Conservation (phyloP, 2,797 vertebrate species). For the Rhinatrema bivittatum region DNA sequence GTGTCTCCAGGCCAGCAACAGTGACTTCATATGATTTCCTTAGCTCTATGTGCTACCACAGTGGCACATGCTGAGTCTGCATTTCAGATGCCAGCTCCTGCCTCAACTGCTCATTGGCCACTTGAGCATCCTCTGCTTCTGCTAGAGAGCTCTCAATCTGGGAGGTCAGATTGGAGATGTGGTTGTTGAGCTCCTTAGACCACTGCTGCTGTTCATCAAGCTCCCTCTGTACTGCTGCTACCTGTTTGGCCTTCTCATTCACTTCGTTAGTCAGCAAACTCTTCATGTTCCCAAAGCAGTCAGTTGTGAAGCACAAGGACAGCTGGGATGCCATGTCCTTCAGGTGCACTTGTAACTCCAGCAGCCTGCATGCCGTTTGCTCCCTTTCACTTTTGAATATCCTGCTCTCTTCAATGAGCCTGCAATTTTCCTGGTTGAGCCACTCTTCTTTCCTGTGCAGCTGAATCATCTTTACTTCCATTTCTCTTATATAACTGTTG, state of each 20-base stretch:
- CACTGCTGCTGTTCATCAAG: conserved; percentile 35
- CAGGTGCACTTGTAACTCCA: conserved; percentile 59
- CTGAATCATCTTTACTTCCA: no score
- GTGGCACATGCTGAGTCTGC: conserved; percentile 67
- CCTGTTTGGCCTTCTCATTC: conserved; percentile 73
- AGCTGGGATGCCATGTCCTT: conserved; percentile 57
- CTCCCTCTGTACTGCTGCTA: conserved; percentile 69
- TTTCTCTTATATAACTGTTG: no score
- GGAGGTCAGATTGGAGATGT: neutral
- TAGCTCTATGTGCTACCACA: conserved; percentile 69
- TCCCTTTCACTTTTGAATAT: conserved; percentile 57
- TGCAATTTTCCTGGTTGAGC: conserved; percentile 69
- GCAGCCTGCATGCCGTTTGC: conserved; percentile 41
- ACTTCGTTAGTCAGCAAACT: conserved; percentile 70
- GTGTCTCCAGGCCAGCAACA: conserved; percentile 73
- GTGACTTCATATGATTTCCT: conserved; percentile 58
- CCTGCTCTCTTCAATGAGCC: conserved; percentile 64
- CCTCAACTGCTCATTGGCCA: conserved; percentile 70
- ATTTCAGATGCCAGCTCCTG: conserved; percentile 69
- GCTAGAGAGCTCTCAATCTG: conserved; percentile 5
- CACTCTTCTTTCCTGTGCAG: conserved; percentile 76
- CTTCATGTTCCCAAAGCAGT: conserved; percentile 87
- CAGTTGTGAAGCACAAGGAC: conserved; percentile 51
- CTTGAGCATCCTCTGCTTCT: no score
- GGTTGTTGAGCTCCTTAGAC: neutral